These are phyloP conservation scores for Meloidogyne exigua DNA, from an alignment of 1,140 invertebrate species.

Conservation along the genomic window DNA sequence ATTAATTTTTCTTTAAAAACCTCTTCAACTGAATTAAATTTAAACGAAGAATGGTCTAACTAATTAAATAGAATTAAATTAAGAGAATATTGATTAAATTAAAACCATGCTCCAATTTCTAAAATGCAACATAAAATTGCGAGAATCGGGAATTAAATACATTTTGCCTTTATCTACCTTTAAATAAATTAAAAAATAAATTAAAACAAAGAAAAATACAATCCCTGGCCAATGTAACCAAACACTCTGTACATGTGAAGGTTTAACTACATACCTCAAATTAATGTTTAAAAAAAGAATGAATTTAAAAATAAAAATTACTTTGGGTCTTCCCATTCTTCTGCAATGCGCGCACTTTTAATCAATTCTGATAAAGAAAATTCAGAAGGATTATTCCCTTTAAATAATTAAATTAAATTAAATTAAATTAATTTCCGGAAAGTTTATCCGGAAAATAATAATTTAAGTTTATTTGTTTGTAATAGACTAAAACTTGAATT, in stretches of 20 bases:
- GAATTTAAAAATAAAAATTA: not conserved
- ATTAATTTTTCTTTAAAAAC: too few relatives aligned
- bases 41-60: not conserved
- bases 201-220: constrained; percentile 8
- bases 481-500: too few relatives aligned
- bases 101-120: constrained; percentile 47
- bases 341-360: constrained; percentile 35
- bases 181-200: not conserved
- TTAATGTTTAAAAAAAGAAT: not conserved
- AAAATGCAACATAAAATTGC: constrained; percentile 46
- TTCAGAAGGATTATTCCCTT: constrained; percentile 31
- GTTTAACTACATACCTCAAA: constrained; percentile 38
- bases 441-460: too few relatives aligned
- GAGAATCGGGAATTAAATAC: constrained; percentile 35
- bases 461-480: too few relatives aligned
- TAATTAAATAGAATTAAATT: not conserved
- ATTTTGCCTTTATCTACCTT: constrained; percentile 25
- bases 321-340: constrained; percentile 52
- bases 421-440: too few relatives aligned
- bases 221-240: constrained; percentile 51
- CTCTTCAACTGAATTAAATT: not conserved
- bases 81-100: not conserved
- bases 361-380: constrained; percentile 37
- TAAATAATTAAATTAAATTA: constrained; percentile 18
- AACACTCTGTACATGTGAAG: constrained; percentile 40